Evolutionary conservation across 1,140 invertebrate species (phyloP).

Genomic region (Drosophila kanapiae): DNA sequence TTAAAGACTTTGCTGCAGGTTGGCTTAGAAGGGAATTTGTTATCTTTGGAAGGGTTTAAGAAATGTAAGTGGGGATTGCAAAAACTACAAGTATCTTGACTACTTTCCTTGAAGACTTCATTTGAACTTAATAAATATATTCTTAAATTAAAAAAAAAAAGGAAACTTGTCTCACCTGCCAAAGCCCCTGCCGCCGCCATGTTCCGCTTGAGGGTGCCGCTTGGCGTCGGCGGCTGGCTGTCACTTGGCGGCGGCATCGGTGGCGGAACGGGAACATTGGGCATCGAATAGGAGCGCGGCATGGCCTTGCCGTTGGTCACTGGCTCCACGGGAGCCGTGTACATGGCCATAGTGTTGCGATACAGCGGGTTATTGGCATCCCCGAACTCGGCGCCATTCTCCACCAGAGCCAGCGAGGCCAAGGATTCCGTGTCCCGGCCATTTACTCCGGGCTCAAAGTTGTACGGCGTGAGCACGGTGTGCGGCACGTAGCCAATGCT

Average conservation of each 20-base stretch:
- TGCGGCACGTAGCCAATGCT: constrained; percentile 97
- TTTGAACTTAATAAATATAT: not conserved
- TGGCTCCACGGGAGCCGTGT: constrained; percentile 48
- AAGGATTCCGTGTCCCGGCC: constrained; percentile 72
- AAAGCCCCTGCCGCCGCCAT: constrained; percentile 62
- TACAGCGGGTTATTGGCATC: constrained; percentile 54
- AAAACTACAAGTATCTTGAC: too few species aligned
- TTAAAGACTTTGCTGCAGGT: not conserved
- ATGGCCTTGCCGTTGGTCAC: constrained; percentile 50
- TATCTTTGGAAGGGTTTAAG: not conserved
- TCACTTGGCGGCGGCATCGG: constrained; percentile 78
- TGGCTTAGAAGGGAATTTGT: not conserved
- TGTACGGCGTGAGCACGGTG: constrained; percentile 94
- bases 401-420: constrained; percentile 48
- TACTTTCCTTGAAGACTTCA: too few species aligned
- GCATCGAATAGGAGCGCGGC: constrained; percentile 77
- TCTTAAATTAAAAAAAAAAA: not conserved
- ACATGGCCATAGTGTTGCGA: constrained; percentile 73
- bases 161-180: constrained; percentile 49
- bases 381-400: constrained; percentile 40
- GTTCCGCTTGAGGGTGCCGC: constrained; percentile 63
- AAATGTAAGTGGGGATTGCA: too few species aligned
- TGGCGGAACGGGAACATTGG: constrained; percentile 76
- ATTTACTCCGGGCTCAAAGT: constrained; percentile 63
- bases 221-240: constrained; percentile 75